Conservation (phyloP, 1,140 invertebrate species). For the Bactericera cockerelli region DNA sequence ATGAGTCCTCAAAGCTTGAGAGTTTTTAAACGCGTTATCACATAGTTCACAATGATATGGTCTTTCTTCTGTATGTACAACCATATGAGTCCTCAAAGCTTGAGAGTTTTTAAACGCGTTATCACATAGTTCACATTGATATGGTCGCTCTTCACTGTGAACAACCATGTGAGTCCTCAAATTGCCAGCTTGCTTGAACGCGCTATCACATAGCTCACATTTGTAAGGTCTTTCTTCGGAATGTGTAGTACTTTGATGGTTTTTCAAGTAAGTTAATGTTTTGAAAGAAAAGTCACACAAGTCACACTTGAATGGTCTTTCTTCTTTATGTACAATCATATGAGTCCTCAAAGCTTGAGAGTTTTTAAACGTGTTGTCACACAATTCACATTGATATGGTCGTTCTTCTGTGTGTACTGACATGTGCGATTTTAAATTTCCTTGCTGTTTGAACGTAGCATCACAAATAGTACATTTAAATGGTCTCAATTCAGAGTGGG, state of each 20-base stretch:
- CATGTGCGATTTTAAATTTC: slow-evolving; percentile 11
- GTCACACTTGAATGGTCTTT: slow-evolving; percentile 9
- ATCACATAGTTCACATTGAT: slow-evolving; percentile 41
- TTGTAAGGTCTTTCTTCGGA: slow-evolving; percentile 3
- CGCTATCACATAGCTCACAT: slow-evolving; percentile 3
- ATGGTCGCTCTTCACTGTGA: slow-evolving; percentile 24
- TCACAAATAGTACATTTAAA: slow-evolving; percentile 13
- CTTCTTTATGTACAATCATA: slow-evolving; percentile 11
- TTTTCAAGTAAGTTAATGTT: not conserved
- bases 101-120: slow-evolving; percentile 32
- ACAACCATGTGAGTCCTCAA: slow-evolving; percentile 11
- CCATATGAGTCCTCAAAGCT: slow-evolving; percentile 27
- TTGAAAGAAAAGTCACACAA: slow-evolving; percentile 3
- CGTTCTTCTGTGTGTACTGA: slow-evolving; percentile 50
- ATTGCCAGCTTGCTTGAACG: not conserved
- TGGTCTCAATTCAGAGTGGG: slow-evolving; percentile 15
- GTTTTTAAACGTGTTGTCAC: slow-evolving; percentile 36
- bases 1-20: slow-evolving; percentile 20
- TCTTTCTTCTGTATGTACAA: slow-evolving; percentile 18
- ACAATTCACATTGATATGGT: slow-evolving; percentile 38
- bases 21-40: not conserved
- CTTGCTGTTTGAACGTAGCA: not conserved
- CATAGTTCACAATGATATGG: not conserved
- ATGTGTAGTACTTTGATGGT: not conserved
- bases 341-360: not conserved